Evolutionary conservation across 92 coral and sea anemone species (phyloP), one percentile per base, ranked within the genome.

Genomic region (Chrysogorgia sp.): DNA sequence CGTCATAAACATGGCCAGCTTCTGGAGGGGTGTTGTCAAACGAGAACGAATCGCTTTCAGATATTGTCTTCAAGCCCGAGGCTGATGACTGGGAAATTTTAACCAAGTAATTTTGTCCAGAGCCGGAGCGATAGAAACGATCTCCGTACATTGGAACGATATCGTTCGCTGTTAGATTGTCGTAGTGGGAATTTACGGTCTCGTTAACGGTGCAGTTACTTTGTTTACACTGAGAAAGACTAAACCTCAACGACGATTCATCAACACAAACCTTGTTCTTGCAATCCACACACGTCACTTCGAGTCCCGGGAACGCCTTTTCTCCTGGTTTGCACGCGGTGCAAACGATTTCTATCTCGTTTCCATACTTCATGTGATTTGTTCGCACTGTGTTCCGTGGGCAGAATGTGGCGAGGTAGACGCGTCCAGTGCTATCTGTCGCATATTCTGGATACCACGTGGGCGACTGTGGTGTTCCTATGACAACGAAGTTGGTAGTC

Each of bases 21-120:
- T 76, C 92, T 9, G 99, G 99, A 24, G 99, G 71, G 22, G 96
- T 87, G 17, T 93, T 74, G 74, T 96, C 99, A 26, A 96, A 86
- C 31, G 90, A 85, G 75, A 96, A 92, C 20, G 99, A 82, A 56
- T 87, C 84, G 23, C 97, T 87, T 50, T 63, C 80, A 6, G 88
- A 83, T 19, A 63, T 67, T 0, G 90, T 89, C 40, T 89, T 63
- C 80, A 87, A 65, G 8, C 89, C 88, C 1, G 91, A 89, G 47
- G 92, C 88, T 10, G 99, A 89, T 40, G 83, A 85, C 81, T 96
- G 97, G 1, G 89, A 23, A 25, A 72, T 32, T 55, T 65, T 72
- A 13, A 72, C 24, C 49, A 53, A 72, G 19, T 72, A 72, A 56
- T 65, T 72, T 32, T 72, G 79, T 52, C 32, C 79, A 1, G 79